Percentiles rank a stretch among this genome's conserved stretches.
Evolutionary conservation across 23 tunicate species (phyloP).

Genomic region (Phallusia fumigata): DNA sequence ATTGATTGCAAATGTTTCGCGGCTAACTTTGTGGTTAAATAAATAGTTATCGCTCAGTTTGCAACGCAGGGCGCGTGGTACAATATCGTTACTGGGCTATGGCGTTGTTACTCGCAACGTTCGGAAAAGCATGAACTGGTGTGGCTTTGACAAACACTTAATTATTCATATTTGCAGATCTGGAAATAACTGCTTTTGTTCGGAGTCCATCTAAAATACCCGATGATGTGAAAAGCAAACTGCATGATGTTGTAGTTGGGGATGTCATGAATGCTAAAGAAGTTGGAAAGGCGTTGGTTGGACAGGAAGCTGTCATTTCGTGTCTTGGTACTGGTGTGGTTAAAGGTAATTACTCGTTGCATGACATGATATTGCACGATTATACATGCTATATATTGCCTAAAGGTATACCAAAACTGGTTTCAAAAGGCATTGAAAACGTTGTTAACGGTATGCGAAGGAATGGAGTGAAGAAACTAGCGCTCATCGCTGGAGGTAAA

Average conservation of each 20-base stretch:
- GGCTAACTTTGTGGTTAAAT: too few species aligned
- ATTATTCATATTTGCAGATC: constrained; percentile 26
- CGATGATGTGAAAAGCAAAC: constrained; percentile 18
- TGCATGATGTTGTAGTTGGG: constrained; percentile 42
- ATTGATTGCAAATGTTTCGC: too few species aligned
- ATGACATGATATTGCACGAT: too few species aligned
- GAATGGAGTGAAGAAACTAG: constrained; percentile 52
- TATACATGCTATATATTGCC: too few species aligned
- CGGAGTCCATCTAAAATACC: constrained; percentile 62
- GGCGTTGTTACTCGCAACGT: too few species aligned
- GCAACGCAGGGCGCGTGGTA: too few species aligned
- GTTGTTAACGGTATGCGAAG: constrained; percentile 70
- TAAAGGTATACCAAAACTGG: constrained; percentile 58
- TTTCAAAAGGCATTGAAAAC: constrained; percentile 61
- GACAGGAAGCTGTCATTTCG: constrained; percentile 76
- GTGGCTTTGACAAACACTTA: too few species aligned
- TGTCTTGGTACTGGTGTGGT: constrained; percentile 43
- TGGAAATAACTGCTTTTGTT: constrained; percentile 63
- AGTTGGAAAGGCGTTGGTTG: constrained; percentile 59
- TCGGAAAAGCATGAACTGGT: too few species aligned
- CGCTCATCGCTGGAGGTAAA: constrained; percentile 48
- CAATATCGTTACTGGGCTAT: too few species aligned
- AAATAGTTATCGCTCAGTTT: too few species aligned
- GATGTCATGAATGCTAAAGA: constrained; percentile 52
- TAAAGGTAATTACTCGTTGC: constrained; percentile 18